Base-by-base conservation (phyloP, 1,140 invertebrate species). In the Eriosoma lanigerum region DNA sequence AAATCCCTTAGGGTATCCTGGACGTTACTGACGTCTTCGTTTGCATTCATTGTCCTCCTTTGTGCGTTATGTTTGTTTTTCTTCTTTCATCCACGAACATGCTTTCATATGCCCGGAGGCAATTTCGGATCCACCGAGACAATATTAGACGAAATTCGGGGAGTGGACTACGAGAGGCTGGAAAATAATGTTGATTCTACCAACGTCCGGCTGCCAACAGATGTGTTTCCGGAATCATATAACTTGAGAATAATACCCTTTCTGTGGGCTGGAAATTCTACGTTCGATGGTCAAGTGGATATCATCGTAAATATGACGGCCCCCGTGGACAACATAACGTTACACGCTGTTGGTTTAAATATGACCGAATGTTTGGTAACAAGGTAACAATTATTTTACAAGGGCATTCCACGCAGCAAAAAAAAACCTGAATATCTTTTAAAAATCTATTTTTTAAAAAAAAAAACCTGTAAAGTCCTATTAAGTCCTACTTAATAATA, bases 331-430 rank as follows among this genome's bases (percentile, higher is more conserved):
- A 92, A 91, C 84, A 88, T 96, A 21, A 94, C 92, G 1, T 86
- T 96, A 72, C 94, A 96, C 83, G 90, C 90, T 8, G 88, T 90
- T 38, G 90, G 92, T 76, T 86, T 95, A 81, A 87, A 86, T 21
- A 90, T 93, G 62, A 84, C 89, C 44, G 54, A 75, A 52, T 72
- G 66, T 19, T 64, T 50, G 12, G 66, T 82, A 1, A 24, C 73
- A 48, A 29, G 72, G 38, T 81, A 46, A 50, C n/a, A n/a, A n/a
- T n/a, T n/a, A n/a, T n/a, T n/a, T n/a, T n/a, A n/a, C n/a, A n/a
- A n/a, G n/a, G n/a, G n/a, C n/a, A n/a, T n/a, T n/a, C n/a, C n/a
- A n/a, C n/a, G n/a, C n/a, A n/a, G n/a, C n/a, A n/a, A n/a, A n/a
- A n/a, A n/a, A n/a, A n/a, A n/a, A n/a, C n/a, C n/a, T n/a, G n/a